Evolutionary conservation across 2,113 vertebrate genomes (phyloP), one percentile per base, ranked within the genome.

Genomic region (Axis porcinus): DNA sequence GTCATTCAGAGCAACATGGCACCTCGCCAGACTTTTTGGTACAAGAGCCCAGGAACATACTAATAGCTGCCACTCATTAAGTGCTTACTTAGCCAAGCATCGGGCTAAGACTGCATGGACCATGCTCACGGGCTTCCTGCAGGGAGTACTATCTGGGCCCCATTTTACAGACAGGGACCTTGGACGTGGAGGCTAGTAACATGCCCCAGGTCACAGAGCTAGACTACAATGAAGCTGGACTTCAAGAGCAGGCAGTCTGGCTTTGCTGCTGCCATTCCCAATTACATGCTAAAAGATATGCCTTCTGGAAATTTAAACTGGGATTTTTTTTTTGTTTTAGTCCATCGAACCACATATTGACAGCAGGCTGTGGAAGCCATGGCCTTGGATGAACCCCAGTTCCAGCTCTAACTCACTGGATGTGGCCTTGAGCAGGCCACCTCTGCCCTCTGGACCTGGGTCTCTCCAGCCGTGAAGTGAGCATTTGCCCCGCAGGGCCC

Each of bases 1-100:
- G 98, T 96, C 95, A 74, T 98, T 98, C 95, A 95, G 97, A 95
- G 94, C n/a, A 81, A 62, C 54, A 67, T 81, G 95, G 96, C 54
- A 50, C 79, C 43, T 21, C 16, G 52, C 98, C 98, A 98, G 98
- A 47, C 16, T 45, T 83, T 28, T 16, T 40, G 54, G 55, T 54
- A 23, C 3, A 28, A 74, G 40, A 86, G 47, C n/a, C 74, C 43
- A 5, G 57, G 60, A 10, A 60, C 2, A 7, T 6, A 57, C 4
- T 11, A 58, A 81, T n/a, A 74, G 33, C 45, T 85, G 23, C 16
- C 27, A 47, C 45, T 40, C 21, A 17, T 1, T 28, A 43, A 57
- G 92, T 57, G 27, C 55, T 79, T n/a, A 57, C 82, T 0, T 0
- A 21, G 47, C 57, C 23, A 27, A 54, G 36, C 76, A 74, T 84